Percentiles rank a stretch among this genome's conserved stretches.
Conservation (phyloP, 2,797 vertebrate species). For the Dipus sagitta region DNA sequence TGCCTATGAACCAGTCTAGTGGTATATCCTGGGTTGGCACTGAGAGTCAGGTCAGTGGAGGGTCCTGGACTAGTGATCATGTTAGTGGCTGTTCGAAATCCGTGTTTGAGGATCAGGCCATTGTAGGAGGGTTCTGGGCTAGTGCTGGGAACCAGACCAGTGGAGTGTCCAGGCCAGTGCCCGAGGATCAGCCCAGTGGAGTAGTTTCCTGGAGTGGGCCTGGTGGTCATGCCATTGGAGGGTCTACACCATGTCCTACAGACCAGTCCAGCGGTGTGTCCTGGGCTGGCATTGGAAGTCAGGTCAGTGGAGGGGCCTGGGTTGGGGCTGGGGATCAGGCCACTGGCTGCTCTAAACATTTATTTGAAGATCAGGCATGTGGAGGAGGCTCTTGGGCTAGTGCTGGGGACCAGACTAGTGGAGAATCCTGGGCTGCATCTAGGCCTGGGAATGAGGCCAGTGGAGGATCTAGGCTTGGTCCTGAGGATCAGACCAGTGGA, state of each 20-base stretch:
- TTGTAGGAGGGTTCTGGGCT: conserved; percentile 64
- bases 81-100: conserved; percentile 50
- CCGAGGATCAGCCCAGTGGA: conserved; percentile 47
- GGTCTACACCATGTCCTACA: background rate
- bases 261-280: conserved; percentile 49
- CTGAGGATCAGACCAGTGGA: conserved; percentile 42
- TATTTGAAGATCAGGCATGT: conserved; percentile 49
- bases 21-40: conserved; percentile 54
- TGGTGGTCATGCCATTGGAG: conserved; percentile 53
- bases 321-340: conserved; percentile 40
- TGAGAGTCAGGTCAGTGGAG: conserved; percentile 24
- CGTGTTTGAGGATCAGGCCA: conserved; percentile 46
- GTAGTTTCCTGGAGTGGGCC: conserved; percentile 24
- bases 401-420: conserved; percentile 23
- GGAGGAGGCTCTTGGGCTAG: conserved; percentile 45
- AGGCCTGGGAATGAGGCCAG: conserved; percentile 9
- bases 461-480: conserved; percentile 8
- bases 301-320: conserved; percentile 67
- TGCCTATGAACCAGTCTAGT: conserved; percentile 30
- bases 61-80: conserved; percentile 46
- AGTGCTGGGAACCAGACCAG: conserved; percentile 19
- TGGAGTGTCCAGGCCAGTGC: conserved; percentile 17
- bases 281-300: conserved; percentile 51
- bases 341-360: conserved; percentile 45
- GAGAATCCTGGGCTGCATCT: conserved; percentile 57